phyloP scores from a whole-genome alignment of 1,140 invertebrate genomes.

The Cydia fagiglandana region DNA sequence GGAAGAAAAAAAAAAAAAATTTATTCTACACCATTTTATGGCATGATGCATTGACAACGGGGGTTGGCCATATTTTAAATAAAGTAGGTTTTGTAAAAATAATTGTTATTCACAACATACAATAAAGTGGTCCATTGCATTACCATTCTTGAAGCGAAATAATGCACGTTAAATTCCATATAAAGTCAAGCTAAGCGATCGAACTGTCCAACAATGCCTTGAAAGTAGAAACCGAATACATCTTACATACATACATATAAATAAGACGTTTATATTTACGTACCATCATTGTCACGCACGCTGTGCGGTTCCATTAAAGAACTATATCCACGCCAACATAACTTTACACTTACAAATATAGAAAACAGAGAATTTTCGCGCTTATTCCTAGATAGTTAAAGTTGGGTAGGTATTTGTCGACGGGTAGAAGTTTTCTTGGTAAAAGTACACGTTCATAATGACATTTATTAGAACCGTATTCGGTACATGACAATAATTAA shows the following conservation, averaged over 20 bases:
- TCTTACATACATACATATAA: constrained; percentile 61
- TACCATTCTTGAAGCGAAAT: neutral
- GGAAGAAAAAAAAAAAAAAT: too few species aligned
- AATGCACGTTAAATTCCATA: neutral
- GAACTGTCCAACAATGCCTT: constrained; percentile 44
- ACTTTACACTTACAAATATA: constrained; percentile 30
- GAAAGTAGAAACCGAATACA: constrained; percentile 43
- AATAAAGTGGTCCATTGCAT: neutral
- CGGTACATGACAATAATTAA: constrained; percentile 78
- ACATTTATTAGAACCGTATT: constrained; percentile 78
- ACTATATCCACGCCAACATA: constrained; percentile 60
- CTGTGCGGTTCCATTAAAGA: constrained; percentile 70
- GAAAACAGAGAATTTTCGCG: constrained; percentile 34
- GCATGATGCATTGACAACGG: too few species aligned
- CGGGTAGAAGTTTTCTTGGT: constrained; percentile 44
- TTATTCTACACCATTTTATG: too few species aligned
- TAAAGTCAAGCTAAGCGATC: neutral
- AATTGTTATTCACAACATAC: too few species aligned
- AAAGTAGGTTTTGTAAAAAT: too few species aligned
- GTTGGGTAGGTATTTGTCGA: constrained; percentile 25
- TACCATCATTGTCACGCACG: constrained; percentile 75
- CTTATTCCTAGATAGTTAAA: constrained; percentile 40
- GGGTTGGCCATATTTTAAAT: too few species aligned
- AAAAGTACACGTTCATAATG: constrained; percentile 67
- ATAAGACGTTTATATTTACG: constrained; percentile 63